These are phyloP conservation scores for Centropyge bicolor DNA, from an alignment of 2,797 vertebrate genomes.

Conservation along the genomic window DNA sequence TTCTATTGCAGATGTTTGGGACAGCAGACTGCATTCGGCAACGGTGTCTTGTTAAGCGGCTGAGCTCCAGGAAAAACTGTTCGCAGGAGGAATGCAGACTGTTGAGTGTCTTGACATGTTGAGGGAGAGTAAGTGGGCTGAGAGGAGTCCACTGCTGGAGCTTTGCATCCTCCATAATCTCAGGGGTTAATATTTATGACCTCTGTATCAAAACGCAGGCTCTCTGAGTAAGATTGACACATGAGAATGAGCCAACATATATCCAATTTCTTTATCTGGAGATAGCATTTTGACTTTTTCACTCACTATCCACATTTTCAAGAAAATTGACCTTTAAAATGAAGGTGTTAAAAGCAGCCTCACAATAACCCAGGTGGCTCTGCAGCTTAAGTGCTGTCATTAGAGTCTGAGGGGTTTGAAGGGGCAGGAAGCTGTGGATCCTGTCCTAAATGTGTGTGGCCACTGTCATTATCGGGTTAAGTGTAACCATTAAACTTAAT, in stretches of 20 bases:
- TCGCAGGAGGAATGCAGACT: conserved; percentile 70
- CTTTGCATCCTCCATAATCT: conserved; percentile 23
- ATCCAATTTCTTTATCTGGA: rapidly evolving
- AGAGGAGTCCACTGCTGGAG: conserved; percentile 38
- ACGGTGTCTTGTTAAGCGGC: conserved; percentile 43
- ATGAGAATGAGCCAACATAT: not conserved
- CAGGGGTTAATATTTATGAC: conserved; percentile 8
- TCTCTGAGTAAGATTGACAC: not conserved
- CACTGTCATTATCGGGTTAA: conserved; percentile 68
- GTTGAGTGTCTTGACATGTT: conserved; percentile 70
- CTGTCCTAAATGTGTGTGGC: conserved; percentile 55
- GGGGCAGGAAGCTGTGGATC: conserved; percentile 46
- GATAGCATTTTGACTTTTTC: not conserved
- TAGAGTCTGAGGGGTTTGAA: conserved; percentile 21
- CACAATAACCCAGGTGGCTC: conserved; percentile 25
- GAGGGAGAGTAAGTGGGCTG: conserved; percentile 32
- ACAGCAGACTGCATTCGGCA: conserved; percentile 25
- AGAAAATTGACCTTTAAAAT: not conserved
- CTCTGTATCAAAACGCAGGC: not conserved
- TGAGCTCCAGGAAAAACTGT: conserved; percentile 53
- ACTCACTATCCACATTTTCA: not conserved
- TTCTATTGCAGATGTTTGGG: conserved; percentile 1
- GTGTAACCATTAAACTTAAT: conserved; percentile 61
- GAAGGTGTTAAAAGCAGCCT: not conserved
- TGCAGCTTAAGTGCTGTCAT: conserved; percentile 50